phyloP scores from a whole-genome alignment of 2,113 vertebrate genomes.

The Rhinolophus sinicus region DNA sequence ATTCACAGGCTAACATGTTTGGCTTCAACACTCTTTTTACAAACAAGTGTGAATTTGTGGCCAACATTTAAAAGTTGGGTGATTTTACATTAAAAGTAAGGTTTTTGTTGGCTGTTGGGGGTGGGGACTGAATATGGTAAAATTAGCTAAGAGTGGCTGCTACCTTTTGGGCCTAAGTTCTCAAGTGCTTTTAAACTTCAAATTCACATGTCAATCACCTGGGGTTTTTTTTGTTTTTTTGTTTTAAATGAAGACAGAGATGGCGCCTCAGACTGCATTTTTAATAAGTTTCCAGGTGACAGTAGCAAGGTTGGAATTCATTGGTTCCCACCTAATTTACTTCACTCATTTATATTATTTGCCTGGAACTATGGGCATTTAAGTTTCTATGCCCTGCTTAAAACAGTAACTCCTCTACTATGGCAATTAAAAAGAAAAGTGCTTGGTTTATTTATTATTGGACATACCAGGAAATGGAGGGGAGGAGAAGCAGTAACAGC shows the following conservation, averaged over 20 bases:
- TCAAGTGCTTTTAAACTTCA: constrained; percentile 3
- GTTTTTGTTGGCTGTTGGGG: neutral
- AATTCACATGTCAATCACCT: neutral
- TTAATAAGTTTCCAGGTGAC: neutral
- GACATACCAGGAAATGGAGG: neutral
- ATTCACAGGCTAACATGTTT: neutral
- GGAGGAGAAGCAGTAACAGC: neutral
- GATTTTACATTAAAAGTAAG: constrained; percentile 1
- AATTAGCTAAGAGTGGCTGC: neutral
- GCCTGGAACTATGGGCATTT: neutral
- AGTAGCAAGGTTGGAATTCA: neutral
- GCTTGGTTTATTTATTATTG: neutral
- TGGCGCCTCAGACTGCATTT: neutral
- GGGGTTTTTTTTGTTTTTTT: neutral
- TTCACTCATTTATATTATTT: neutral
- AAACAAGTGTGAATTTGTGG: neutral
- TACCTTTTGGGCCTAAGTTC: neutral
- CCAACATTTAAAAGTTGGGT: neutral
- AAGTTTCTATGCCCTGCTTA: constrained; percentile 7
- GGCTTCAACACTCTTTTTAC: neutral
- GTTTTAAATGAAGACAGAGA: neutral
- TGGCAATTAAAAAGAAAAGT: neutral
- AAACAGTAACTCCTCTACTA: neutral
- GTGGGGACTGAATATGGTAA: neutral
- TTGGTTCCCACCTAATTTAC: neutral